Percentiles rank a stretch among this genome's conserved stretches.
Evolutionary conservation across 2,113 vertebrate genomes (phyloP).

Genomic region (Rostratula benghalensis): DNA sequence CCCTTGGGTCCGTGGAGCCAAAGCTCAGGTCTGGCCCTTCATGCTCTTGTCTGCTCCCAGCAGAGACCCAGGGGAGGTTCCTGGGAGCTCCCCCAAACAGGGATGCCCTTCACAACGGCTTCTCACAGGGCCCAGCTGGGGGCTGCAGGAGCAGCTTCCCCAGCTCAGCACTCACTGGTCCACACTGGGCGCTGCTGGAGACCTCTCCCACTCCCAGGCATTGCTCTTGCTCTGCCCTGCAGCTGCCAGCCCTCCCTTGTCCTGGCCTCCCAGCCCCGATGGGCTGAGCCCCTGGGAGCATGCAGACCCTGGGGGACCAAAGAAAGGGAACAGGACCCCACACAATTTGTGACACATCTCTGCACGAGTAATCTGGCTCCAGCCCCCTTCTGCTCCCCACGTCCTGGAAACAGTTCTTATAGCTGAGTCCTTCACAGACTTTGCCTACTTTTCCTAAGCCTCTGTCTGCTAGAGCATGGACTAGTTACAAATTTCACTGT

Average conservation of each 20-base stretch:
- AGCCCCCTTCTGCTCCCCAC: not conserved
- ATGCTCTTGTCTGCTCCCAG: not conserved
- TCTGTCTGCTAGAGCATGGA: not conserved
- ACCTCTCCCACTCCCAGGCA: not conserved
- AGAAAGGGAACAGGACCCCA: not conserved
- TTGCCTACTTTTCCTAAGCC: not conserved
- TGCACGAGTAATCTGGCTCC: not conserved
- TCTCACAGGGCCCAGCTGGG: fast-evolving
- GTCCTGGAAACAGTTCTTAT: not conserved
- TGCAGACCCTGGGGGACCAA: fast-evolving
- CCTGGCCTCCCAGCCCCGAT: not conserved
- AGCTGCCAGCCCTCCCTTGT: not conserved
- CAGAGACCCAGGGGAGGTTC: not conserved
- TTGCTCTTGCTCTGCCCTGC: not conserved
- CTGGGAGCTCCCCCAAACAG: not conserved
- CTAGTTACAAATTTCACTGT: not conserved
- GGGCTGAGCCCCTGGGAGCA: not conserved
- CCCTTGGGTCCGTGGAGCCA: not conserved
- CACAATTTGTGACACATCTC: not conserved
- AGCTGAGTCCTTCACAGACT: not conserved
- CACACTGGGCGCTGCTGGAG: not conserved
- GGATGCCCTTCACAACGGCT: not conserved
- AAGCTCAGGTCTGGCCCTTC: not conserved
- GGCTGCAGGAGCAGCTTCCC: not conserved
- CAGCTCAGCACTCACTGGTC: not conserved